Base-by-base conservation (phyloP, 1,140 invertebrate genomes). In the Trialeurodes vaporariorum region DNA sequence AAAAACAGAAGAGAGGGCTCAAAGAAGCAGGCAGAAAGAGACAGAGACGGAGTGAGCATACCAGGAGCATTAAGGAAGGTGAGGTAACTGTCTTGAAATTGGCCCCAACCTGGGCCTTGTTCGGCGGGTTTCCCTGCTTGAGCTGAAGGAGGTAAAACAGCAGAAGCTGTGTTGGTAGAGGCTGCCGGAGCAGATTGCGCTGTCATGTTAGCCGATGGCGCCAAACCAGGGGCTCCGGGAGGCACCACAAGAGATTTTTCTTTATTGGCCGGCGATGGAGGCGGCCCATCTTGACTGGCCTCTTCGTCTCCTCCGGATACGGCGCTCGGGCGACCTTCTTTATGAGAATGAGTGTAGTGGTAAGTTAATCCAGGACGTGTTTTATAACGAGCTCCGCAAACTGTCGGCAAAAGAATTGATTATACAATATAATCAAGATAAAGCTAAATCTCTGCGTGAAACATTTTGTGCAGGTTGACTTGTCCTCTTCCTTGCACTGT, bases 301-400 rank as follows among this genome's bases (percentile, higher is more conserved):
- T 79, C 78, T 77, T 80, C 80, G 78, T 77, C 77, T 76, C 80
- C 79, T 74, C 76, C 78, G 78, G 79, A 77, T 79, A 78, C 78
- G 77, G 68, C 69, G 27, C 25, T 22, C 64, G 23, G 63, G 65
- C 65, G 63, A 26, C 81, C 79, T 76, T 89, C 89, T 82, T 92
- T 89, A 83, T 96, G 95, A 75, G 93, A 93, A 84, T 97, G 94
- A 78, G 90, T 89, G 83, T 94, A 94, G 85, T 98, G 96, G 84
- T 98, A 98, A 73, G 92, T 93, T 75, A 98, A 84, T 73, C 96
- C 96, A 70, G 95, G 93, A 72, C 94, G 86, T 64, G 94, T 97
- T 84, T 98, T 98, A 87, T 98, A 98, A 75, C 94, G 88, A 76
- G 93, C 93, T 77, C 93, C 91, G 85, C 95, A 98, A 78, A 93